phyloP scores from a whole-genome alignment of 2,888 invertebrate genomes.

The Zhuqinia jingwanae region DNA sequence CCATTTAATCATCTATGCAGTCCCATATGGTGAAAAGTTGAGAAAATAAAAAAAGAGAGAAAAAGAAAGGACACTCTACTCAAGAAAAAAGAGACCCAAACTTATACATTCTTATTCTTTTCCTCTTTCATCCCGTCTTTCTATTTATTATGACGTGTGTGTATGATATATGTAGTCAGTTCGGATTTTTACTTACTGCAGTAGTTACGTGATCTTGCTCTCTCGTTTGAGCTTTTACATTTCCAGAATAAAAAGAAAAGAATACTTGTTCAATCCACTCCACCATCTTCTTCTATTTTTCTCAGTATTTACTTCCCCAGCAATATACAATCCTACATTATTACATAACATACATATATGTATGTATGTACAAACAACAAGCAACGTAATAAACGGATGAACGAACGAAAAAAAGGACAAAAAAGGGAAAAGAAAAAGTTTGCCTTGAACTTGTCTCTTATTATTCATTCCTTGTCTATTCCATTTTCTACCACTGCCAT shows the following conservation, averaged over 20 bases:
- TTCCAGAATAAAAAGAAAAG: not conserved
- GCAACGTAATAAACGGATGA: conserved; percentile 47
- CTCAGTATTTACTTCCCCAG: conserved; percentile 9
- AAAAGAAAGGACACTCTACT: conserved; percentile 46
- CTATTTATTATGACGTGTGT: conserved; percentile 32
- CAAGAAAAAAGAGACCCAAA: not conserved
- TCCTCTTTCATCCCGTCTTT: not conserved
- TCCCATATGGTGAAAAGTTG: conserved; percentile 47
- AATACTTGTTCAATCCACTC: not conserved
- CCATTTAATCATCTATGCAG: not conserved
- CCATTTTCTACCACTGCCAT: conserved; percentile 46
- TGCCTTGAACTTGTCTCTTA: conserved; percentile 71
- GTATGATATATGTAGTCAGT: conserved; percentile 27
- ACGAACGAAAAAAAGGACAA: conserved; percentile 28
- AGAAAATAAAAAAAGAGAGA: not conserved
- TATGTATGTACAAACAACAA: conserved; percentile 37
- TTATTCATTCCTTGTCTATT: conserved; percentile 69
- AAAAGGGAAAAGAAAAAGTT: conserved; percentile 56
- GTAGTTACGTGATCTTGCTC: conserved; percentile 63
- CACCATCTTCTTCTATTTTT: conserved; percentile 29
- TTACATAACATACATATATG: too few relatives aligned
- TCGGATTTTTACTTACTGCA: conserved; percentile 62
- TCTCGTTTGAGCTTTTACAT: conserved; percentile 6
- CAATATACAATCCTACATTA: too few relatives aligned
- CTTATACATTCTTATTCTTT: conserved; percentile 16